Base-by-base conservation (phyloP, 2,113 vertebrate genomes). In the Miniopterus natalensis region DNA sequence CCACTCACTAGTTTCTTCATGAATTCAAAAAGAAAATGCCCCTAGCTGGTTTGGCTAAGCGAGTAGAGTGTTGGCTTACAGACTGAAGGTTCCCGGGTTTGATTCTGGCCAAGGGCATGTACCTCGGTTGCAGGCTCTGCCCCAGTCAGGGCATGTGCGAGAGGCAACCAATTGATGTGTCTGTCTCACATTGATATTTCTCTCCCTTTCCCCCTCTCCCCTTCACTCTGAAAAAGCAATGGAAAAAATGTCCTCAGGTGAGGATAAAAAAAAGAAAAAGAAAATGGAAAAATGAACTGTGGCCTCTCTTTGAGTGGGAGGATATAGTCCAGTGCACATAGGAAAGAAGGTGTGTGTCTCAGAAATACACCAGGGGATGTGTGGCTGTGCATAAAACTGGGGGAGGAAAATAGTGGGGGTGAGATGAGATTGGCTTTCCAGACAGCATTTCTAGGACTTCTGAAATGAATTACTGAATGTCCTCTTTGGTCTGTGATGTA, bases 1-100 rank as follows among this genome's bases (percentile, higher is more conserved):
- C 90, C 90, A 81, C 75, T 94, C 90, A 81, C 71, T 94, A 18
- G 65, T 95, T 95, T 95, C 79, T 29, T 94, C 57, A 29, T 61
- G 59, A 40, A 96, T 85, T 92, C 63, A 92, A 85, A 80, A 79
- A 87, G 65, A 90, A 63, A 91, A 71, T 86, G 68, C 63, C 29
- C 63, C 63, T 20, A 6, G 55, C 17, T 17, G 63, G 29, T 65
- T 1, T 65, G 29, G 63, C 63, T 65, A 11, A 65, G 63, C 29
- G 63, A 29, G 15, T n/a, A 15, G 29, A 65, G 63, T 65, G 63
- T 29, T 29, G 29, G 13, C 63, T 29, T 65, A 29, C 31, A 29
- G 6, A 65, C 63, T 6, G 2, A 31, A 65, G 29, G 29, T 29
- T 65, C 63, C 14, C 63, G 14, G 14, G 63, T 65, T 65, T 5